Evolutionary conservation across 2,888 invertebrate species (phyloP).

Genomic region (Dicroscelio sp.): DNA sequence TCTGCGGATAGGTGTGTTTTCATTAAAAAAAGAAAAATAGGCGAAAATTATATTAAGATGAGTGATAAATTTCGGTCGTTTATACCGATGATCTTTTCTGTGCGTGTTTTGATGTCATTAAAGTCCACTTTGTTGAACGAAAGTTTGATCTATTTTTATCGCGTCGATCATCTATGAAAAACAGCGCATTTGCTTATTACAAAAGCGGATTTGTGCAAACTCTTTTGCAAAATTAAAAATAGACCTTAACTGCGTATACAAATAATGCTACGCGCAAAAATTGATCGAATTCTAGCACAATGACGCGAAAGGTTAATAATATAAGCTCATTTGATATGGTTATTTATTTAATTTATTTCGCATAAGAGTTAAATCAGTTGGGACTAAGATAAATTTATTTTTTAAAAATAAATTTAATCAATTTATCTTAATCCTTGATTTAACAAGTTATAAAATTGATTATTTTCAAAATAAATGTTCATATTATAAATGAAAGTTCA

Average conservation of each 20-base stretch:
- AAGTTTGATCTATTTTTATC: background rate
- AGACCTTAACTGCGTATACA: slow-evolving; percentile 39
- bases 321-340: background rate
- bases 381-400: too few relatives aligned
- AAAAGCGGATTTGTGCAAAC: slow-evolving; percentile 14
- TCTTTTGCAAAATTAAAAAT: slow-evolving; percentile 49
- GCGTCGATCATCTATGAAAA: background rate
- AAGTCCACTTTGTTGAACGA: background rate
- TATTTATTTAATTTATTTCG: background rate
- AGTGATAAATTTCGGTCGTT: background rate
- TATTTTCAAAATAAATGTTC: too few relatives aligned
- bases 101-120: background rate
- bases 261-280: slow-evolving; percentile 43
- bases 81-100: too few relatives aligned
- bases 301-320: background rate
- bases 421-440: too few relatives aligned
- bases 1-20: too few relatives aligned
- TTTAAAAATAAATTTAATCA: background rate
- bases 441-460: too few relatives aligned
- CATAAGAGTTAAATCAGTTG: too few relatives aligned
- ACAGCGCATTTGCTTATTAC: background rate
- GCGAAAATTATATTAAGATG: background rate
- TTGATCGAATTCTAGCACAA: slow-evolving; percentile 38
- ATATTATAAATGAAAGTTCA: too few relatives aligned
- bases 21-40: background rate